Base-by-base conservation (phyloP, 2,888 invertebrate species). In the Andrena dorsata region DNA sequence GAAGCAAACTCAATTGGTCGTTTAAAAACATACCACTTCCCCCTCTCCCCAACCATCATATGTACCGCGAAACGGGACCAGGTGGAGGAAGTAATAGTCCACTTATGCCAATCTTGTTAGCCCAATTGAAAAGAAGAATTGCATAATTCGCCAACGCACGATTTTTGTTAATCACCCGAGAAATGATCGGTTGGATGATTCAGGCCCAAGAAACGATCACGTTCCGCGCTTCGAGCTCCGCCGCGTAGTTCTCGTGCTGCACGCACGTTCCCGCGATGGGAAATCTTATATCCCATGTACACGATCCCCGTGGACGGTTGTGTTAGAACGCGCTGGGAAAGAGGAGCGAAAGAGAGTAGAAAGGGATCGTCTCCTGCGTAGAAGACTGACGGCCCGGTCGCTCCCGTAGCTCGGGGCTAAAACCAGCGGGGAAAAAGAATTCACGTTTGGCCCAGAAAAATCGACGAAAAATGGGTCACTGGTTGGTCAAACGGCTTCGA, bases 231-330 rank as follows among this genome's bases (percentile, higher is more conserved):
- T 30, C 20, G 63, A 53, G 69, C 23, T 28, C 35, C 35, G 3
- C 35, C 53, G 51, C 71, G 66, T 58, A 63, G 51, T 66, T 80
- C 71, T 63, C 47, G 41, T 23, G 61, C 53, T 53, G 20, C 53
- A 23, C 65, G 65, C 49, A 51, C 69, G 61, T 65, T 65, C 69
- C 65, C 41, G 5, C 82, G 56, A 68, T 83, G 85, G 70, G 86
- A 86, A 86, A 81, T 66, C 84, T 81, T 82, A 76, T 81, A 83
- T 76, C 75, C 41, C 51, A 60, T 68, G 71, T 61, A 73, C 64
- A 60, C 35, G 75, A 86, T 83, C 60, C 63, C 61, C 70, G 60
- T 30, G 60, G 53, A 76, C 76, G 41, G 73, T 51, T 76, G 65
- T 56, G 76, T 60, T 68, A 58, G 56, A 47, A 53, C 80, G 73